Conservation (phyloP, 2,113 vertebrate genomes). For the Antidorcas marsupialis region DNA sequence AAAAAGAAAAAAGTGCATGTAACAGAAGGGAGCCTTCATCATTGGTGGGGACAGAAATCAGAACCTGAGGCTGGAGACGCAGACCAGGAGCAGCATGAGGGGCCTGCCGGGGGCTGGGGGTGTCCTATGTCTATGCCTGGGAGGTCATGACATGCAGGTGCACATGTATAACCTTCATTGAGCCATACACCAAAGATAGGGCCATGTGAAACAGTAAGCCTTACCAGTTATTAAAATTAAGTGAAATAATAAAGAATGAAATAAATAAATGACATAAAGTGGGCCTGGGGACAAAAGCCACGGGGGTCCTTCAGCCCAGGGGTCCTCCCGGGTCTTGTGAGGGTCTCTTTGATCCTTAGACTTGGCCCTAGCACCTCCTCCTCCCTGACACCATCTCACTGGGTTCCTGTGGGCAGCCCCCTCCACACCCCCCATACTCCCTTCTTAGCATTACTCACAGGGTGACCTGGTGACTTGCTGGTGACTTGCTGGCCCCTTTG, state of each 20-base stretch:
- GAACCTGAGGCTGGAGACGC: neutral
- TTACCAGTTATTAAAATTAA: neutral
- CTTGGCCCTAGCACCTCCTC: neutral
- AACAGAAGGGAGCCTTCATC: too few relatives aligned
- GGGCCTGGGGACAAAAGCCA: neutral
- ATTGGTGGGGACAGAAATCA: neutral
- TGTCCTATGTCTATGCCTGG: rapidly evolving
- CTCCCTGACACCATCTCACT: too few relatives aligned
- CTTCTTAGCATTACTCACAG: neutral
- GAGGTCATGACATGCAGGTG: rapidly evolving
- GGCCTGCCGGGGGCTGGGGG: neutral
- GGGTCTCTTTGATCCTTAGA: too few relatives aligned
- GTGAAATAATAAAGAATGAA: neutral
- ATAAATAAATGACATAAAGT: too few relatives aligned
- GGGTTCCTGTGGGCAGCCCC: neutral
- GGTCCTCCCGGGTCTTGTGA: neutral
- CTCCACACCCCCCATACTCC: neutral
- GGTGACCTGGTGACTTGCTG: neutral
- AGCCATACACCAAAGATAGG: neutral
- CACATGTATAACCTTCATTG: rapidly evolving
- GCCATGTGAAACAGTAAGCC: neutral
- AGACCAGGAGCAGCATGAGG: rapidly evolving
- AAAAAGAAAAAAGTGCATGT: neutral
- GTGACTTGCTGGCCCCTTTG: neutral
- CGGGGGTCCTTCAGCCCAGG: neutral